Base-by-base conservation (phyloP, 2,797 vertebrate genomes). In the Parauchenoglanis punctatus region DNA sequence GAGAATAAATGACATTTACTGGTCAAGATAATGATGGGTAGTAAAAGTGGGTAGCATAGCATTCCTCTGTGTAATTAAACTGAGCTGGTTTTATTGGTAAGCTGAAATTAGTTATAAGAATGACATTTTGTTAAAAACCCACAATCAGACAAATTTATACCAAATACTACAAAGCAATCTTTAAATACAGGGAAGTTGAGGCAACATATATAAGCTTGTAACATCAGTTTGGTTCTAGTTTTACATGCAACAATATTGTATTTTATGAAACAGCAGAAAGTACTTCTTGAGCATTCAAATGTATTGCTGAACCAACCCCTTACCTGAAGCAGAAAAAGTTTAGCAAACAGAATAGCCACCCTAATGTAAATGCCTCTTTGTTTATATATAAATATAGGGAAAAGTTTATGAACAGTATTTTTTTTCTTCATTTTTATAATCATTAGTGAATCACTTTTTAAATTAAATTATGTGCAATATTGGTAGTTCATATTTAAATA, bases 141-240 rank as follows among this genome's bases (percentile, higher is more conserved):
- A 46, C 31, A 40, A 73, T 46, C 35, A n/a, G 15, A 81, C 63
- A 17, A 23, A 54, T 25, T 54, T 80, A 54, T 58, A 18, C 12
- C 7, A 44, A 61, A 15, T 44, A 40, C 12, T n/a, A 85, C 4
- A 81, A 59, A 25, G 4, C 31, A 58, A 70, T 70, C 31, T 46
- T 72, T 72, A 31, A 86, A n/a, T 15, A 80, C 13, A 54, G n/a
- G 31, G 46, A 77, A 7, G 56, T 85, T 63, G 28, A 72, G 1
- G n/a, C 18, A 78, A 54, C 59, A 31, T 67, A 70, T 52, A 81
- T 17, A 59, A n/a, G 28, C 44, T 76, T 84, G 49, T 61, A 18
- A 75, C 46, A 73, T 81, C 72, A 65, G 67, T 67, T 82, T 86
- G 54, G 35, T 20, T 73, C 85, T 68, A 85, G 31, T 56, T 88